Base-by-base conservation (phyloP, 2,113 vertebrate genomes). In the zebrafish (Danio rerio) region DNA sequence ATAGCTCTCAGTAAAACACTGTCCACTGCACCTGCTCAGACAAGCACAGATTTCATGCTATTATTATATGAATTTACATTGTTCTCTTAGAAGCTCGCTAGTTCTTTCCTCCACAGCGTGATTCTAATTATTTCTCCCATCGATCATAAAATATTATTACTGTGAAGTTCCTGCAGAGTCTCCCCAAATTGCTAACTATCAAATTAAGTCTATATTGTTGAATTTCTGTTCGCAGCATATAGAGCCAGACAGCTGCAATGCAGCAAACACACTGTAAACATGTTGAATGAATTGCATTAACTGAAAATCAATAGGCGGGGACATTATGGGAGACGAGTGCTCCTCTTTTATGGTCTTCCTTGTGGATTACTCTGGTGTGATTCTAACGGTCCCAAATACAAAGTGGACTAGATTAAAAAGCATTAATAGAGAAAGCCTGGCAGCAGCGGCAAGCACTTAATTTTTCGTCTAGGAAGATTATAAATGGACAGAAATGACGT, bases 381-480 rank as follows among this genome's bases (percentile, higher is more conserved):
- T 69, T 82, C 62, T 49, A 74, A 52, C 42, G 3, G 63, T 43
- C 21, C 63, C 59, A 78, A 71, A 70, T 61, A 55, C 65, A 61
- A 70, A 73, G 31, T 56, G 62, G 49, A 56, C n/a, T 16, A 21
- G 73, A 58, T 82, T 82, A 76, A 68, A 69, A 47, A 66, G 61
- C 70, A 75, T 91, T 90, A 84, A 90, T 79, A 9, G 62, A 9
- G 55, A 68, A 87, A 88, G 13, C 80, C 49, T 89, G 83, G 70
- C 18, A 53, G 50, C 6, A 20, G 31, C 50, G 20, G n/a, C n/a
- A 18, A 42, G 75, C 45, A 20, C 5, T 61, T 77, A 61, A 63
- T 63, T 62, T 20, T 50, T 31, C 11, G 53, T 20, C 71, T 12
- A 21, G 18, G 18, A 47, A 75, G 42, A 75, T 13, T 31, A 31